These are phyloP conservation scores for Maconellicoccus hirsutus DNA, from an alignment of 1,140 invertebrate species.

Conservation along the genomic window DNA sequence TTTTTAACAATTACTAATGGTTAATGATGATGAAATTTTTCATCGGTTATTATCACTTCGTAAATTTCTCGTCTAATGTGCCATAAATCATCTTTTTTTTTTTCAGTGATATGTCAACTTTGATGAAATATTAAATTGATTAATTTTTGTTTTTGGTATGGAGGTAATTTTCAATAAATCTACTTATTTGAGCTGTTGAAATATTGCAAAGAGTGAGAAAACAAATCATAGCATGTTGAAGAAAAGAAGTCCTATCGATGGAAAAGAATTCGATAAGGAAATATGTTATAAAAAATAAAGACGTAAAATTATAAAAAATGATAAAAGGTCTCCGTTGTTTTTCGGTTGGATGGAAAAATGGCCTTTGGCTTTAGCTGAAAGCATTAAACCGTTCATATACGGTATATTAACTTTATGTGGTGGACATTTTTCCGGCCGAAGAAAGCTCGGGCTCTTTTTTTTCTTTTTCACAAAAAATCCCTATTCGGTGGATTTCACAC, in stretches of 20 bases:
- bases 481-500: background rate
- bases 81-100: background rate
- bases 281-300: slow-evolving; percentile 13
- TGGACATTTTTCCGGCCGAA: slow-evolving; percentile 21
- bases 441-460: slow-evolving; percentile 1
- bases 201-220: no score
- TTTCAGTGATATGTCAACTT: background rate
- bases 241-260: background rate
- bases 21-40: slow-evolving; percentile 1
- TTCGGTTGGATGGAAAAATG: slow-evolving; percentile 21
- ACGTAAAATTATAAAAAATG: slow-evolving; percentile 15
- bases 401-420: slow-evolving; percentile 20
- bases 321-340: slow-evolving; percentile 19
- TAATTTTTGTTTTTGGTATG: no score
- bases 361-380: slow-evolving; percentile 11
- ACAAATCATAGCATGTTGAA: background rate
- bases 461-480: slow-evolving; percentile 6
- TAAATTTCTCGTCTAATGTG: background rate
- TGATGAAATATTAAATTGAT: no score
- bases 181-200: no score
- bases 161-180: no score
- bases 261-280: slow-evolving; percentile 16
- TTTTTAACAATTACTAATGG: background rate
- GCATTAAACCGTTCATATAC: slow-evolving; percentile 17
- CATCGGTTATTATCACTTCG: background rate